These are phyloP conservation scores for Electrona antarctica DNA, from an alignment of 2,113 vertebrate genomes.

Conservation along the genomic window DNA sequence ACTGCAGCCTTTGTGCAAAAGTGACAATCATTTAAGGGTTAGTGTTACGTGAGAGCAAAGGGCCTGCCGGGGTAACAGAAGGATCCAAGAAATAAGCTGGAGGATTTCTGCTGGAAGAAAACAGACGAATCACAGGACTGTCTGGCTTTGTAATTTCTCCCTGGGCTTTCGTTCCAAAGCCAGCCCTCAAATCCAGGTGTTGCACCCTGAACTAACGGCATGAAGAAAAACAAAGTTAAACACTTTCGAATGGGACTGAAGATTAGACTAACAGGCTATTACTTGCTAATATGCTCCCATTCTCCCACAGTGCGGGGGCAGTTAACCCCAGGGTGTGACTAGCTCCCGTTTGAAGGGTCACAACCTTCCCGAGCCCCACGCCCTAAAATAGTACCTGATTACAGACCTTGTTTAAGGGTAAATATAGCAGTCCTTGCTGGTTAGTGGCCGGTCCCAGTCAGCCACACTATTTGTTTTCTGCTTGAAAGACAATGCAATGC, in stretches of 20 bases:
- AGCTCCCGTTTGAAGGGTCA: slow-evolving; percentile 76
- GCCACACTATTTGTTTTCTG: slow-evolving; percentile 2
- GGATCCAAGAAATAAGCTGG: slow-evolving; percentile 28
- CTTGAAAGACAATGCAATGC: slow-evolving; percentile 22
- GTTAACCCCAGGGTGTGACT: slow-evolving; percentile 70
- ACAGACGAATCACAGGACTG: slow-evolving; percentile 56
- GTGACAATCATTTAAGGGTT: slow-evolving; percentile 50
- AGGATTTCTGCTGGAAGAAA: slow-evolving; percentile 45
- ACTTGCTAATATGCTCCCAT: slow-evolving; percentile 73
- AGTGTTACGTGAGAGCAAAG: slow-evolving; percentile 48
- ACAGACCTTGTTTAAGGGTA: slow-evolving; percentile 73
- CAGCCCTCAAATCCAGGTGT: slow-evolving; percentile 69
- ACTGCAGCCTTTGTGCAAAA: slow-evolving; percentile 48
- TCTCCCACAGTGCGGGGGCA: slow-evolving; percentile 71
- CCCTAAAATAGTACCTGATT: slow-evolving; percentile 77
- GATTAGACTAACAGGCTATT: slow-evolving; percentile 75
- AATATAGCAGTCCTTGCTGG: slow-evolving; percentile 65
- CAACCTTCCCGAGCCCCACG: slow-evolving; percentile 59
- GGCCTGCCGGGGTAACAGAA: slow-evolving; percentile 21
- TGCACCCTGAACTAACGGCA: slow-evolving; percentile 35
- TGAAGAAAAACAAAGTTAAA: slow-evolving; percentile 73
- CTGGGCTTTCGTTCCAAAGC: slow-evolving; percentile 39
- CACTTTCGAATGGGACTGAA: slow-evolving; percentile 76
- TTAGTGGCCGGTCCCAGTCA: slow-evolving; percentile 32
- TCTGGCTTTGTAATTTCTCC: slow-evolving; percentile 45